Conservation (phyloP, 2,888 invertebrate species). For the Netelia melanura region DNA sequence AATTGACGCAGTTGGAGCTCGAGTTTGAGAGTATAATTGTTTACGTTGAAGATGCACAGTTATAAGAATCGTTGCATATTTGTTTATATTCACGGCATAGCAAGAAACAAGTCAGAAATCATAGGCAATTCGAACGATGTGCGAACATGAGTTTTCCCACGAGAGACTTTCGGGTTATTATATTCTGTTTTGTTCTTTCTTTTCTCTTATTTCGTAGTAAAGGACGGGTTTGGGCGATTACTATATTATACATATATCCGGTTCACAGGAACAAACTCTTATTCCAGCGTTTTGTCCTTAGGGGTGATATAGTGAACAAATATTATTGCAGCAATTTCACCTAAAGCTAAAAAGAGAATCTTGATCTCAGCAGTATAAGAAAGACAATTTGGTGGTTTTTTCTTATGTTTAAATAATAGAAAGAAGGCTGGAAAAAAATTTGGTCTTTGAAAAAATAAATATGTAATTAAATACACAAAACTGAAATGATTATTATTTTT, state of each 20-base stretch:
- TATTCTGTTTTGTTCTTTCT: conserved; percentile 20
- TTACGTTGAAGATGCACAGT: conserved; percentile 1
- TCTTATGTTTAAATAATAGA: too few relatives aligned
- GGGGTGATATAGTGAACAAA: too few relatives aligned
- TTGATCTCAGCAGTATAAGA: too few relatives aligned
- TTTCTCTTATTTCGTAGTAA: conserved; percentile 7
- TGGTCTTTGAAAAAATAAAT: too few relatives aligned
- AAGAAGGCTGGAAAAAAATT: too few relatives aligned
- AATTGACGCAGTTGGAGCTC: neutral
- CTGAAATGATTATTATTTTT: too few relatives aligned
- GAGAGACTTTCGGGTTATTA: conserved; percentile 38
- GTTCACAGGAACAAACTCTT: too few relatives aligned
- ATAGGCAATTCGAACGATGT: neutral
- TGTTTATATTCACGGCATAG: conserved; percentile 24
- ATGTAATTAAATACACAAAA: too few relatives aligned
- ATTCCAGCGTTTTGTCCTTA: too few relatives aligned
- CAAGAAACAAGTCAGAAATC: conserved; percentile 41
- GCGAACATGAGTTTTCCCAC: conserved; percentile 53
- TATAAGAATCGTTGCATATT: neutral
- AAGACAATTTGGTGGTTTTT: too few relatives aligned
- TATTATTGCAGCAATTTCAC: too few relatives aligned
- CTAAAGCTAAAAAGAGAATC: too few relatives aligned
- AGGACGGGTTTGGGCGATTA: conserved; percentile 28
- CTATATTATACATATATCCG: neutral
- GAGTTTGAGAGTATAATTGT: neutral